phyloP scores from a whole-genome alignment of 2,888 invertebrate species.

The Apomyelois bistriatella region DNA sequence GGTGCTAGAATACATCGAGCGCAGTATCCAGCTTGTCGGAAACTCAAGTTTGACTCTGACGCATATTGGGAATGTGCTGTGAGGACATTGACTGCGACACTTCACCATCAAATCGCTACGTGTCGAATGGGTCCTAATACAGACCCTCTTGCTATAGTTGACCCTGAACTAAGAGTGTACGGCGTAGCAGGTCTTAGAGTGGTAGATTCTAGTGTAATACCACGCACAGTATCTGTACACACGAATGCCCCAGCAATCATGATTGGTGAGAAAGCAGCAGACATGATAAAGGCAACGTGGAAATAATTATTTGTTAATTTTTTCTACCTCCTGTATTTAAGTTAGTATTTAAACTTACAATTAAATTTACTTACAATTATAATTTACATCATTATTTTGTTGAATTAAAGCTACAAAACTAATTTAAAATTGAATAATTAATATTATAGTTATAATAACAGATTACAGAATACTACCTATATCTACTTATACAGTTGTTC shows the following conservation, averaged over 20 bases:
- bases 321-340: background rate
- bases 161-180: slow-evolving; percentile 76
- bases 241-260: slow-evolving; percentile 78
- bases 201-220: slow-evolving; percentile 77
- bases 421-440: too few species aligned
- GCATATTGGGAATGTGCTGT: slow-evolving; percentile 84
- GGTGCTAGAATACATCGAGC: slow-evolving; percentile 75
- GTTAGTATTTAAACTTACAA: too few species aligned
- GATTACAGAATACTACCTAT: too few species aligned
- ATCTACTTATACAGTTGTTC: too few species aligned
- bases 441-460: too few species aligned
- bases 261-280: slow-evolving; percentile 80
- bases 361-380: too few species aligned
- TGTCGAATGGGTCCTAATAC: slow-evolving; percentile 82
- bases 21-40: slow-evolving; percentile 81
- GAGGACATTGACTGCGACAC: slow-evolving; percentile 79
- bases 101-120: slow-evolving; percentile 83
- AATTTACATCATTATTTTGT: too few species aligned
- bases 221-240: slow-evolving; percentile 74
- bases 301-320: slow-evolving; percentile 19
- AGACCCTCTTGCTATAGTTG: slow-evolving; percentile 82
- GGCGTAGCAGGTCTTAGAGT: slow-evolving; percentile 71
- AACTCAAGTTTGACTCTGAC: slow-evolving; percentile 70
- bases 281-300: slow-evolving; percentile 75
- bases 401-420: too few species aligned